Conservation (phyloP, 2,113 vertebrate genomes). For the Lepus timidus region DNA sequence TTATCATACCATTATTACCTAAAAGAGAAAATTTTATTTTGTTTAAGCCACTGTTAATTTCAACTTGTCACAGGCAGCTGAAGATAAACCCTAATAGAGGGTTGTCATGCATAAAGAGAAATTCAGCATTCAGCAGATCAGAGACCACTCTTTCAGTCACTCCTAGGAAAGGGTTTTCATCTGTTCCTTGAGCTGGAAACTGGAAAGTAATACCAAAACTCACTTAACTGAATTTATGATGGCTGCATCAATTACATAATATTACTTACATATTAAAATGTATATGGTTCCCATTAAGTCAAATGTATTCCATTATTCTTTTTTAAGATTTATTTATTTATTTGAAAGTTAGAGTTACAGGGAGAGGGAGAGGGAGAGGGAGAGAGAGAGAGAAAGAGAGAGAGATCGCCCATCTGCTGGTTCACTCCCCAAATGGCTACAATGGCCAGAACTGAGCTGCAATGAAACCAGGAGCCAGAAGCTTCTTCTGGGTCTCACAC, state of each 20-base stretch:
- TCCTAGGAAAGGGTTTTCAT: constrained; percentile 11
- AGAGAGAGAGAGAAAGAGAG: too few relatives aligned
- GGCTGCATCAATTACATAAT: background rate
- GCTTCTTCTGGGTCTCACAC: too few relatives aligned
- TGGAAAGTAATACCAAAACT: background rate
- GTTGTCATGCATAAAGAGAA: background rate
- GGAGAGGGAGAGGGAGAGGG: too few relatives aligned
- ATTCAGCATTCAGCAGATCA: background rate
- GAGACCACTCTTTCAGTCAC: background rate
- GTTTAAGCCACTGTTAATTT: constrained; percentile 50
- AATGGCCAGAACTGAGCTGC: too few relatives aligned
- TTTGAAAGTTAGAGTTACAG: too few relatives aligned
- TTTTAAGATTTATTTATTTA: background rate
- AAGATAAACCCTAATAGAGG: background rate
- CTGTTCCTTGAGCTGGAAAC: constrained; percentile 21
- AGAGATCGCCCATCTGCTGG: too few relatives aligned
- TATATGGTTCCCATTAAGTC: constrained; percentile 10
- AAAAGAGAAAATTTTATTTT: constrained; percentile 38
- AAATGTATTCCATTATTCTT: constrained; percentile 37
- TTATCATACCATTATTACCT: background rate
- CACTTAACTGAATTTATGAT: constrained; percentile 33
- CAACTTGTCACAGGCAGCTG: background rate
- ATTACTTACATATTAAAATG: constrained; percentile 10
- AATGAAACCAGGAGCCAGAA: too few relatives aligned
- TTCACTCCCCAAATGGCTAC: too few relatives aligned